Conservation (phyloP, 2,113 vertebrate species). For the Zapus hudsonius region DNA sequence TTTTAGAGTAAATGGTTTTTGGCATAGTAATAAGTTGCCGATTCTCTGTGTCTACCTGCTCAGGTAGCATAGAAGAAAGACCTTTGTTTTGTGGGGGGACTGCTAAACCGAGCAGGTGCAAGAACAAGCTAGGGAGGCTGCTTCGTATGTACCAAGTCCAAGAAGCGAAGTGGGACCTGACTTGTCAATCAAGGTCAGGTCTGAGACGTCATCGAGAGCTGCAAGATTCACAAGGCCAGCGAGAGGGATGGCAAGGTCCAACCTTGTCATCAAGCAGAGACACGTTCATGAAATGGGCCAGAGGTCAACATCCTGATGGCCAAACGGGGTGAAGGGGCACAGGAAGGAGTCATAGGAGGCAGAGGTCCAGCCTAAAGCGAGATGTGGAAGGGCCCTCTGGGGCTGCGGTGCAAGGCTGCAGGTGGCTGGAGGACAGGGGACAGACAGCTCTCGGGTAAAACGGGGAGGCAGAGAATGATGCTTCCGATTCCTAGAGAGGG, state of each 20-base stretch:
- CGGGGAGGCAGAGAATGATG: neutral
- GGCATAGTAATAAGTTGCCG: neutral
- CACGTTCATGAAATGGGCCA: neutral
- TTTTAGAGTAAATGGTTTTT: neutral
- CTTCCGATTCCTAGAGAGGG: neutral
- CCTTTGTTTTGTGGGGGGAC: neutral
- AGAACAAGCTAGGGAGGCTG: neutral
- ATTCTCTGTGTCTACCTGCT: neutral
- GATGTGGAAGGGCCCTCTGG: neutral
- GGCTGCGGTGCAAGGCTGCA: neutral
- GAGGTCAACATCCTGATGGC: neutral
- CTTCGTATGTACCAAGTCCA: neutral
- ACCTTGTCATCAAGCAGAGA: neutral
- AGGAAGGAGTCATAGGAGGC: neutral
- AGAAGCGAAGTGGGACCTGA: neutral
- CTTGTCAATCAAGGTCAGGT: neutral
- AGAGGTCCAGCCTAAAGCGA: neutral
- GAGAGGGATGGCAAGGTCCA: neutral
- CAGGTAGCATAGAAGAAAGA: neutral
- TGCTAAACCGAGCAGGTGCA: neutral
- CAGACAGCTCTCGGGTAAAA: neutral
- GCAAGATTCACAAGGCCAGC: neutral
- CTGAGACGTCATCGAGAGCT: no score
- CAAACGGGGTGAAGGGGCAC: neutral
- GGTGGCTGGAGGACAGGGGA: neutral